phyloP scores from a whole-genome alignment of 2,888 invertebrate species.

The Neoascia interrupta region DNA sequence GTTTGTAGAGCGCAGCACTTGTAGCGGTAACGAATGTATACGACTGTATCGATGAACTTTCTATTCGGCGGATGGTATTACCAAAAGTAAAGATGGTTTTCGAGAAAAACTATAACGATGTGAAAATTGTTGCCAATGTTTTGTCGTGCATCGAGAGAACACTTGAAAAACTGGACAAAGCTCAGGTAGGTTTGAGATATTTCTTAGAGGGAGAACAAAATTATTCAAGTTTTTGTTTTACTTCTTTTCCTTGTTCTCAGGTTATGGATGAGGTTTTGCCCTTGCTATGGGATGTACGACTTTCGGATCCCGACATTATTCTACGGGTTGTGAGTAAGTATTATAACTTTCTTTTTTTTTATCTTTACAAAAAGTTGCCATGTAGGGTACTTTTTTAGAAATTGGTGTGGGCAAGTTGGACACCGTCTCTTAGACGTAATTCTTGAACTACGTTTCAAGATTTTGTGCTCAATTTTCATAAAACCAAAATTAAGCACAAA shows the following conservation, averaged over 20 bases:
- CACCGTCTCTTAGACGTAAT: no score
- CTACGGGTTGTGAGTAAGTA: conserved; percentile 96
- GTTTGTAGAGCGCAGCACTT: conserved; percentile 89
- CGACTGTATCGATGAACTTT: conserved; percentile 90
- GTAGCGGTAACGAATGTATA: conserved; percentile 92
- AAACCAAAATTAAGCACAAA: no score
- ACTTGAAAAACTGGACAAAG: conserved; percentile 90
- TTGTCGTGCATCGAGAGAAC: conserved; percentile 90
- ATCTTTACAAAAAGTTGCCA: no score
- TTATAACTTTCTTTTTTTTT: no score
- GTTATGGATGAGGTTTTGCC: conserved; percentile 95
- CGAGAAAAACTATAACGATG: conserved; percentile 89
- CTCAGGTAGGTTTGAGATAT: conserved; percentile 81
- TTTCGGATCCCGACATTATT: conserved; percentile 93
- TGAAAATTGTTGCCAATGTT: conserved; percentile 89
- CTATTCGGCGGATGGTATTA: conserved; percentile 89
- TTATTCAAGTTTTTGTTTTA: conserved; percentile 33
- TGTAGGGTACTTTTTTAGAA: no score
- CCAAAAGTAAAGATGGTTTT: conserved; percentile 90
- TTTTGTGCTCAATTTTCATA: no score
- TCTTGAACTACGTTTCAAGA: no score
- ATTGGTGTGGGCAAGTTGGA: no score
- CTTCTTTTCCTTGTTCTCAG: conserved; percentile 71
- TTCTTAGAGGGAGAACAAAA: neutral
- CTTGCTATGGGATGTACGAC: conserved; percentile 90